These are phyloP conservation scores for Semibalanus balanoides DNA, from an alignment of 1,140 invertebrate species.

Conservation along the genomic window DNA sequence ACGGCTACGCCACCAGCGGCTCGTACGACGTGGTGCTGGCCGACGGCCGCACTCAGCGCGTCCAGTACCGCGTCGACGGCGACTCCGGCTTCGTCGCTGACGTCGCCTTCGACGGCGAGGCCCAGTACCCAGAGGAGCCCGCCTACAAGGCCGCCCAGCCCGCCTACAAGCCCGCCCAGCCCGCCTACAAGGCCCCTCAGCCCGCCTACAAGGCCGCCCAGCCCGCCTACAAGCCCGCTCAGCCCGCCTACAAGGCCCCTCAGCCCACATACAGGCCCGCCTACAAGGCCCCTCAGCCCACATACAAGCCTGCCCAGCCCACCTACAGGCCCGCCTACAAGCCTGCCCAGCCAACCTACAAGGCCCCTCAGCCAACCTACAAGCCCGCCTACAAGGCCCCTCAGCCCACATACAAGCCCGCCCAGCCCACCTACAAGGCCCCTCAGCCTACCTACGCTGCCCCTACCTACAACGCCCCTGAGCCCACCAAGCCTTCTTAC, in stretches of 20 bases:
- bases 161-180: no score
- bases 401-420: no score
- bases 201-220: no score
- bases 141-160: no score
- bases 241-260: constrained; percentile 14
- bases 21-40: constrained; percentile 30
- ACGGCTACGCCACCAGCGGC: constrained; percentile 23
- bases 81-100: no score
- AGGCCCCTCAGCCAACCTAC: background rate
- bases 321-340: no score
- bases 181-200: constrained; percentile 12
- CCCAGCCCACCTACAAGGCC: background rate
- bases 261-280: background rate
- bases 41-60: constrained; percentile 22
- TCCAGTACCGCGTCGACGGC: constrained; percentile 24
- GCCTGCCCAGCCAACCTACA: no score
- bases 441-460: no score
- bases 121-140: constrained; percentile 12
- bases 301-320: no score
- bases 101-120: constrained; percentile 22
- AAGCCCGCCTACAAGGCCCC: background rate
- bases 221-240: no score
- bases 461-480: no score
- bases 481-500: no score
- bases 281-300: background rate